A percentile compares a stretch with the other conserved stretches of the same genome.
Evolutionary conservation across 2,113 vertebrate genomes (phyloP).

Genomic region (Oncorhynchus mykiss): DNA sequence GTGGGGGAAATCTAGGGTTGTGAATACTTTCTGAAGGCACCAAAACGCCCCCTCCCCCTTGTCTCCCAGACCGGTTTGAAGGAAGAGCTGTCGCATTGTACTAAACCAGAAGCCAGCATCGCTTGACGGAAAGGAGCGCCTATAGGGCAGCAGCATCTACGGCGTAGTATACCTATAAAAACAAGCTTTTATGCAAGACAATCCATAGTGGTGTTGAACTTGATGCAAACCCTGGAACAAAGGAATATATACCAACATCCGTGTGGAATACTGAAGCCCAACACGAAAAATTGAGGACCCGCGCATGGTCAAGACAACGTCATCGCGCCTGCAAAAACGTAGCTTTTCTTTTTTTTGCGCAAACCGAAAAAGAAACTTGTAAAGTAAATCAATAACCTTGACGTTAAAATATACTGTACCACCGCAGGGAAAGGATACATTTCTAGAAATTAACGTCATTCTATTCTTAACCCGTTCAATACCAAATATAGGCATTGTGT

Average conservation of each 20-base stretch:
- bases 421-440: neutral
- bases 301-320: conserved; percentile 32
- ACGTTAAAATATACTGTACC: neutral
- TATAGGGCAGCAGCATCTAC: neutral
- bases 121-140: conserved; percentile 56
- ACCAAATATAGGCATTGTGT: conserved; percentile 66
- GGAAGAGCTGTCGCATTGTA: neutral
- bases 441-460: neutral
- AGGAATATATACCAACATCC: conserved; percentile 9
- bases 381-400: neutral
- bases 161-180: neutral
- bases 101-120: conserved; percentile 28
- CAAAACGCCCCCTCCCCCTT: neutral
- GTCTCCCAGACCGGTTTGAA: neutral
- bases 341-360: neutral
- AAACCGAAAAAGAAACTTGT: conserved; percentile 17
- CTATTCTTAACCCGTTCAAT: conserved; percentile 43
- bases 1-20: too few relatives aligned
- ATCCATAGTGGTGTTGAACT: conserved; percentile 23
- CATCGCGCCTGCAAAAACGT: conserved; percentile 25
- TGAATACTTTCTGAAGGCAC: conserved; percentile 14
- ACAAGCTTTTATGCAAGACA: conserved; percentile 32
- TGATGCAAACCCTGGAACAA: conserved; percentile 26
- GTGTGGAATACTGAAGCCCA: conserved; percentile 29
- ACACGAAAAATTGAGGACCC: conserved; percentile 41